Conservation (phyloP, 2,113 vertebrate genomes). For the Lipotes vexillifer region DNA sequence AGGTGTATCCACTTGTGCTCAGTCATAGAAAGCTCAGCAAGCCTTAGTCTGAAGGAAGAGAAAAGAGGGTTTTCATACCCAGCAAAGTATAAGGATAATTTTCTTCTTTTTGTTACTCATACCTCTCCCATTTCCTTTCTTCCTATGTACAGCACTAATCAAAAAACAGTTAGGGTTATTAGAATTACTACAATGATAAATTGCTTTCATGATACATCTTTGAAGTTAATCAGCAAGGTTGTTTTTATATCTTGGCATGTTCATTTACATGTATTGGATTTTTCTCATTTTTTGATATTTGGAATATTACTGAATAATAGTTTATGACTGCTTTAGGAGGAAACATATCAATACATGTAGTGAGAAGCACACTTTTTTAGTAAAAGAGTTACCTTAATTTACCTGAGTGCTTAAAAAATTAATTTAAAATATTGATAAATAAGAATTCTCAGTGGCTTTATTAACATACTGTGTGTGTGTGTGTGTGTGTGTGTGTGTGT, state of each 20-base stretch:
- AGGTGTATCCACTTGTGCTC: background rate
- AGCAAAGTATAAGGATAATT: background rate
- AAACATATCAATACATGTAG: background rate
- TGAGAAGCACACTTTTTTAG: slow-evolving; percentile 29
- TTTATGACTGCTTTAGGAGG: slow-evolving; percentile 11
- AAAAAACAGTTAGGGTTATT: background rate
- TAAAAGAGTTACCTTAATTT: background rate
- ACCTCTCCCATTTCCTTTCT: background rate
- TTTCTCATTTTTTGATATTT: slow-evolving; percentile 45
- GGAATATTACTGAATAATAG: slow-evolving; percentile 56
- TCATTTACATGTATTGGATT: slow-evolving; percentile 54
- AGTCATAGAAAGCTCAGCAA: background rate
- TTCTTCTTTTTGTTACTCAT: background rate
- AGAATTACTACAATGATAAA: slow-evolving; percentile 35
- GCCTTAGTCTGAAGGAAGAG: background rate
- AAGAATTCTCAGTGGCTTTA: background rate
- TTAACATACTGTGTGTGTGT: background rate
- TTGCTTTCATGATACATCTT: slow-evolving; percentile 35
- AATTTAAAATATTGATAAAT: slow-evolving; percentile 6
- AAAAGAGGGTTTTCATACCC: background rate
- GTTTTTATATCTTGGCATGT: slow-evolving; percentile 54
- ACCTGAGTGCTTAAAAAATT: background rate
- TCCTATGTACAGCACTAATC: background rate
- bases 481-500: no score
- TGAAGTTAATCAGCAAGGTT: slow-evolving; percentile 23